Conservation (phyloP, 2,888 invertebrate species). For the Drosophila putrida region DNA sequence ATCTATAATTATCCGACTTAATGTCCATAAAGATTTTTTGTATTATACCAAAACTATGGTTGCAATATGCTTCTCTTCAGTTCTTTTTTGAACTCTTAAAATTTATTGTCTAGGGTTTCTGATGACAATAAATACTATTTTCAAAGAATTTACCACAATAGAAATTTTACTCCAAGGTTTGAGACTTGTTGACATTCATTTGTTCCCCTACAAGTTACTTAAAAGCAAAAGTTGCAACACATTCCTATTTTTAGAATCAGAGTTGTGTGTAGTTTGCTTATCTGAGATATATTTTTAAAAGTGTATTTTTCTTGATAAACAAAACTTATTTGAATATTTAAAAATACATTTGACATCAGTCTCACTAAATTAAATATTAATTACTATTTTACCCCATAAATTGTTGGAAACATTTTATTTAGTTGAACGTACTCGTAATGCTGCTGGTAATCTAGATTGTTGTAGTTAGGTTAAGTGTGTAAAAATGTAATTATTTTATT, state of each 20-base stretch:
- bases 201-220: background rate
- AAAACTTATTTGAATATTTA: no score
- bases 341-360: no score
- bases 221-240: background rate
- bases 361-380: no score
- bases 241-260: background rate
- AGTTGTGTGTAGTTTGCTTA: background rate
- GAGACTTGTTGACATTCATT: background rate
- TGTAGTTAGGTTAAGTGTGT: background rate
- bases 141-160: background rate
- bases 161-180: no score
- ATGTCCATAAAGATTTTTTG: no score
- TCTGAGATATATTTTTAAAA: background rate
- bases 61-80: no score
- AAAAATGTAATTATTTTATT: constrained; percentile 43
- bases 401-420: background rate
- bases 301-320: no score
- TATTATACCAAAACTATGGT: no score
- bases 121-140: no score
- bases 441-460: background rate
- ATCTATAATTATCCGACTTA: no score
- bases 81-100: background rate
- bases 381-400: background rate
- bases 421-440: background rate
- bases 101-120: background rate